Percentiles rank a stretch among this genome's conserved stretches.
Evolutionary conservation across 2,888 invertebrate genomes (phyloP).

Genomic region (Zaprionus bogoriensis): DNA sequence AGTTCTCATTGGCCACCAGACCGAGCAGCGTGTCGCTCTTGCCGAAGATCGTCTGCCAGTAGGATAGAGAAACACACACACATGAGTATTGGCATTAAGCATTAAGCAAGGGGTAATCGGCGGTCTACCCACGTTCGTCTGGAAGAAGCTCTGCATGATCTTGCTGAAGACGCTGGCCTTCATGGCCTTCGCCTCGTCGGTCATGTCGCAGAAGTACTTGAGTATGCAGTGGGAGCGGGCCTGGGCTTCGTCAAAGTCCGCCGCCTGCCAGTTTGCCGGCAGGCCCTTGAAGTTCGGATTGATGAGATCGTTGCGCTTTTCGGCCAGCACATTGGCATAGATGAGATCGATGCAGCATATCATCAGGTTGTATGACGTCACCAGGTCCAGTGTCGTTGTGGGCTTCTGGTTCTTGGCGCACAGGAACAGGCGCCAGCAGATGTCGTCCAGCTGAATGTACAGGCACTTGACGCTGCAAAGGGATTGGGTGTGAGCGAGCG

Average conservation of each 20-base stretch:
- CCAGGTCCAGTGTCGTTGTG: constrained; percentile 94
- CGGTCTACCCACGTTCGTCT: constrained; percentile 77
- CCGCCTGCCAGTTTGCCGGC: constrained; percentile 87
- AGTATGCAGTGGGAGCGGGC: constrained; percentile 91
- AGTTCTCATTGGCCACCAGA: constrained; percentile 90
- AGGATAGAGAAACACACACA: not conserved
- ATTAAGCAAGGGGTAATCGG: not conserved
- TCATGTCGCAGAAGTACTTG: constrained; percentile 90
- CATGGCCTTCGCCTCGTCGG: constrained; percentile 94
- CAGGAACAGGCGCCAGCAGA: constrained; percentile 96
- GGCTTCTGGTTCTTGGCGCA: constrained; percentile 94
- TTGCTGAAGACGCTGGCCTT: constrained; percentile 94
- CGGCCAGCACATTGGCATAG: constrained; percentile 92
- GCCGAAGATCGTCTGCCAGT: constrained; percentile 87
- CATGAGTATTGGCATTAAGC: not conserved
- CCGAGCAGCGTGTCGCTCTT: constrained; percentile 88
- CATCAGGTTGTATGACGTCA: constrained; percentile 96
- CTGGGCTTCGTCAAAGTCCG: constrained; percentile 83
- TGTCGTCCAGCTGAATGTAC: constrained; percentile 92
- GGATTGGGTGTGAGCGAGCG: too few relatives aligned
- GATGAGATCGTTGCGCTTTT: constrained; percentile 92
- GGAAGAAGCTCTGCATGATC: constrained; percentile 86
- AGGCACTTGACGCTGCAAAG: constrained; percentile 84
- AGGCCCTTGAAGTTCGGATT: constrained; percentile 91
- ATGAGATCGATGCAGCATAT: constrained; percentile 95